Conservation (phyloP, 2,797 vertebrate genomes). For the Pelobates cultripes region DNA sequence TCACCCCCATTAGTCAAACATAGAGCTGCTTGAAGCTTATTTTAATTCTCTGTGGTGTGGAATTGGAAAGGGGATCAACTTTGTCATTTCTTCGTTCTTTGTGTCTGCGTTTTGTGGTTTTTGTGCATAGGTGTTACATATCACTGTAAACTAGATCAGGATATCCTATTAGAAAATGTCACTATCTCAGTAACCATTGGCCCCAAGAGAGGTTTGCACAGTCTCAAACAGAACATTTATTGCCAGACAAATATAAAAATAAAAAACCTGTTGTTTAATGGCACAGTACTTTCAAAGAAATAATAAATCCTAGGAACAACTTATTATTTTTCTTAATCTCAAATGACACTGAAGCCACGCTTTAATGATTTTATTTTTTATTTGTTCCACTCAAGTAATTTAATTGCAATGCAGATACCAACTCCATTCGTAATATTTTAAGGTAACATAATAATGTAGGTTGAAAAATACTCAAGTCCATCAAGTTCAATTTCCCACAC, state of each 20-base stretch:
- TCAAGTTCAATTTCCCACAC: too few relatives aligned
- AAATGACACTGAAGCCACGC: too few relatives aligned
- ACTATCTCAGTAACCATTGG: not conserved
- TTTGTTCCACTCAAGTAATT: too few relatives aligned
- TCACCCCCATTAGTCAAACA: slow-evolving; percentile 14
- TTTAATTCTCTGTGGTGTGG: not conserved
- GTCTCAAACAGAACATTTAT: not conserved
- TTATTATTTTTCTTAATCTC: too few relatives aligned
- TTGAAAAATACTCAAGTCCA: too few relatives aligned
- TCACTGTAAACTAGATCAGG: too few relatives aligned
- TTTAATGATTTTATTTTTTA: too few relatives aligned
- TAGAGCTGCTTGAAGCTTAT: slow-evolving; percentile 8
- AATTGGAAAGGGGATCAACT: not conserved
- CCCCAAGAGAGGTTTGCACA: not conserved
- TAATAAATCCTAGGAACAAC: too few relatives aligned
- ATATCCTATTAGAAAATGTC: not conserved
- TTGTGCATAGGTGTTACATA: not conserved
- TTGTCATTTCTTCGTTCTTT: not conserved
- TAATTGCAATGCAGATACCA: too few relatives aligned
- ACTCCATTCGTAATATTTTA: too few relatives aligned
- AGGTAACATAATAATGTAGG: too few relatives aligned
- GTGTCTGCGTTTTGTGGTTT: not conserved
- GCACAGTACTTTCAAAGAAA: not conserved
- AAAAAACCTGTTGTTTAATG: not conserved
- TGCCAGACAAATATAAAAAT: not conserved